A percentile compares a stretch with the other conserved stretches of the same genome.
phyloP scores from a whole-genome alignment of 2,797 vertebrate species.

The Tiaroga cobitis region DNA sequence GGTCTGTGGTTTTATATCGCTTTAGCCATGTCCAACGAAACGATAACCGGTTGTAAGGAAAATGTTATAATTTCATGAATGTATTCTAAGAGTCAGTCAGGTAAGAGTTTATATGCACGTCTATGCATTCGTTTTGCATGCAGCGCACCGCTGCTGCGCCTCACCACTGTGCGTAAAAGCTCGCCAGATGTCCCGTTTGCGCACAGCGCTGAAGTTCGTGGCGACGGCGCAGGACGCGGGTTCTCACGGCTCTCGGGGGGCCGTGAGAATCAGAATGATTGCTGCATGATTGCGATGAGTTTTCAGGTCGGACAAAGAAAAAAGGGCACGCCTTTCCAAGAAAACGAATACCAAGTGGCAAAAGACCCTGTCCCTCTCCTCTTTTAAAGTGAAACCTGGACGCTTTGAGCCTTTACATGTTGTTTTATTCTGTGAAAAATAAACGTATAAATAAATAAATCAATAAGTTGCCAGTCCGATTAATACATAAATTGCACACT shows the following conservation, averaged over 20 bases:
- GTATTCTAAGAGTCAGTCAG: neutral
- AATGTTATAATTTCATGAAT: neutral
- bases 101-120: slow-evolving; percentile 1
- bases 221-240: slow-evolving; percentile 41
- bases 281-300: slow-evolving; percentile 75
- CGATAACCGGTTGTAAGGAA: neutral
- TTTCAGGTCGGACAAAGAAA: slow-evolving; percentile 70
- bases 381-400: neutral
- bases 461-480: neutral
- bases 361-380: slow-evolving; percentile 55
- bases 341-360: slow-evolving; percentile 4
- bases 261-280: slow-evolving; percentile 62
- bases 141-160: neutral
- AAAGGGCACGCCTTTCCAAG: slow-evolving; percentile 71
- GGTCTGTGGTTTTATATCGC: neutral
- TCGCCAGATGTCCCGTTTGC: slow-evolving; percentile 37
- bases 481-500: neutral
- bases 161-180: slow-evolving; percentile 39
- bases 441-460: neutral
- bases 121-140: neutral
- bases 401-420: slow-evolving; percentile 60
- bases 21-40: neutral
- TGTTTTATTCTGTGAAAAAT: slow-evolving; percentile 17
- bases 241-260: slow-evolving; percentile 56
- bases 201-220: slow-evolving; percentile 6